phyloP scores from a whole-genome alignment of 2,888 invertebrate genomes.

The Chydorus sphaericus region DNA sequence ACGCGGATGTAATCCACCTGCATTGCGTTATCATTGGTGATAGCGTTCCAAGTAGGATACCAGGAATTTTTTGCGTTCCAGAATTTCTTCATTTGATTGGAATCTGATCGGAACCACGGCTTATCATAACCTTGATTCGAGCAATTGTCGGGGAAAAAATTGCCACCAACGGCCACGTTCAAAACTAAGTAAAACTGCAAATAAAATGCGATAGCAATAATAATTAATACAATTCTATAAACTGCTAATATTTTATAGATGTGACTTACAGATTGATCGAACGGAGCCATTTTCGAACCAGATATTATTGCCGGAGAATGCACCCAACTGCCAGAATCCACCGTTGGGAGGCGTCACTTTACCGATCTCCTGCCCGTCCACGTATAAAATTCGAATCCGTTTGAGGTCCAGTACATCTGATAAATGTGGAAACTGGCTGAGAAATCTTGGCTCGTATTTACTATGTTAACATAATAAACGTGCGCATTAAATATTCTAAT shows the following conservation, averaged over 20 bases:
- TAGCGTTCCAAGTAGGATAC: conserved; percentile 15
- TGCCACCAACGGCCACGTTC: conserved; percentile 31
- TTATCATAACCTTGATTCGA: conserved; percentile 18
- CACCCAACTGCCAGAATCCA: conserved; percentile 17
- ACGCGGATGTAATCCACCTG: conserved; percentile 15
- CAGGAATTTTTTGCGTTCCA: conserved; percentile 12
- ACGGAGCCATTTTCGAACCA: conserved; percentile 16
- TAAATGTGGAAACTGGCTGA: conserved; percentile 24
- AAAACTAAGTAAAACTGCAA: conserved; percentile 28
- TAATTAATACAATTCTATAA: background rate
- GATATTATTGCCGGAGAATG: conserved; percentile 13
- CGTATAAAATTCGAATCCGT: conserved; percentile 11
- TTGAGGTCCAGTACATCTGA: conserved; percentile 25
- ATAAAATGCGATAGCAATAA: background rate
- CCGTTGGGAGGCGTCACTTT: conserved; percentile 14
- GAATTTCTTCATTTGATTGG: conserved; percentile 12
- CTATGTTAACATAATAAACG: too few species aligned
- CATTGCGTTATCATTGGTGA: conserved; percentile 11
- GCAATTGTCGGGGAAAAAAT: conserved; percentile 23
- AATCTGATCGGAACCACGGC: conserved; percentile 19
- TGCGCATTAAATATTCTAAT: background rate
- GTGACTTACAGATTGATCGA: conserved; percentile 14
- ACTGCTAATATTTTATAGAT: too few species aligned
- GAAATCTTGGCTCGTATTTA: conserved; percentile 7
- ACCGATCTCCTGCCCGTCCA: conserved; percentile 12